Evolutionary conservation across 2,797 vertebrate species (phyloP), one percentile per base, ranked within the genome.

Genomic region (Dryobates pubescens): DNA sequence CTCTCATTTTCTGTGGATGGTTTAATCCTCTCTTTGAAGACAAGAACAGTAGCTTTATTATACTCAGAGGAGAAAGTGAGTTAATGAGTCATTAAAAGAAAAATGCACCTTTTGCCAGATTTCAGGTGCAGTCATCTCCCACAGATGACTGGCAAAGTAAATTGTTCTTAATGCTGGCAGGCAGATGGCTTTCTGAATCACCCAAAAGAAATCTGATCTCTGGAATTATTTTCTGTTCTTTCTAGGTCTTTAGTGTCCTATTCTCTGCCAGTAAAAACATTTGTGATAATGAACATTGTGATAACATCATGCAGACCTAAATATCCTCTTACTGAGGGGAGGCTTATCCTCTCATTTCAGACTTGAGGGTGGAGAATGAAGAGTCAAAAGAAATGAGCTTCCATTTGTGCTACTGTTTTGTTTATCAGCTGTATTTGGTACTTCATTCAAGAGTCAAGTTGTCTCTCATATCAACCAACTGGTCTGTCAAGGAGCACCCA

Each of bases 11-110:
- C 3, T 53, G 38, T 56, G 49, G 34, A 5, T 79, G 7, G 41
- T 84, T 79, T 80, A 49, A 41, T 73, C 8, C 41, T 4, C 6
- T 69, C 13, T 85, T 27, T 45, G 19, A 73, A 79, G 17, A 19
- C 4, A 57, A 27, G 8, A 79, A 13, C 47, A 36, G 65, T 67
- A 71, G 5, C 20, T 45, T 90, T 61, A 38, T 72, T 72, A 24
- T 84, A 83, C 27, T 88, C n/a, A n/a, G 36, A 70, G 36, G 49
- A 71, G 27, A 69, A 89, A 86, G 20, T 82, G 70, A 94, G 30
- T 59, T 82, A 89, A 82, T 88, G 49, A 86, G 45, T 73, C 49
- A 70, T 63, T 75, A 75, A 67, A 82, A 82, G n/a, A 83, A 74
- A 92, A 77, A 57, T 5, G 13, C 41, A 14, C 6, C 68, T 83